phyloP scores from a whole-genome alignment of 64 coral and sea anemone species.

The Porites australiensis region DNA sequence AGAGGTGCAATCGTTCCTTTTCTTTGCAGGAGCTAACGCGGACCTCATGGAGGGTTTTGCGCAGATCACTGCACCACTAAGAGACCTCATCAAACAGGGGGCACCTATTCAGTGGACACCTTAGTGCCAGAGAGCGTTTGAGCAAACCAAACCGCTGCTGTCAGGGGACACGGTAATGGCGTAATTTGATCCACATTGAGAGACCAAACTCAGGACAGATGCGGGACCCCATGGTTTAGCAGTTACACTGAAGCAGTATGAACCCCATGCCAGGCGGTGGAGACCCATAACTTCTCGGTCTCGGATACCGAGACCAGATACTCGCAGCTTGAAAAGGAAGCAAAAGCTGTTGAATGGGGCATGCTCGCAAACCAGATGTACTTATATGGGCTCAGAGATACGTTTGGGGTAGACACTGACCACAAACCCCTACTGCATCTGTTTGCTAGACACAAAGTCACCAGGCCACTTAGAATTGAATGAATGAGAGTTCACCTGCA shows the following conservation, averaged over 20 bases:
- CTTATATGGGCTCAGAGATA: conserved; percentile 17
- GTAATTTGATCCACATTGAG: conserved; percentile 8
- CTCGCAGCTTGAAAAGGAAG: conserved; percentile 59
- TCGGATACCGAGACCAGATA: conserved; percentile 35
- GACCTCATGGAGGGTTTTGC: conserved; percentile 35
- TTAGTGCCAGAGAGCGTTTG: not conserved
- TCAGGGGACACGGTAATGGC: not conserved
- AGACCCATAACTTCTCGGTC: conserved; percentile 7
- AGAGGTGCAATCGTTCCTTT: conserved; percentile 39
- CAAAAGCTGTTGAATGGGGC: conserved; percentile 60
- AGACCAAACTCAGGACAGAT: conserved; percentile 18
- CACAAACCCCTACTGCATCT: conserved; percentile 22
- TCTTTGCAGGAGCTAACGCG: conserved; percentile 54
- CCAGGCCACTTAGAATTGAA: conserved; percentile 12
- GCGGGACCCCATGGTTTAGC: conserved; percentile 49
- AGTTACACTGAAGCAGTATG: conserved; percentile 58
- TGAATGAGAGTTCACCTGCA: conserved; percentile 29
- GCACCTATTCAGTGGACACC: not conserved
- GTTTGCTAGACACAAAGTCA: conserved; percentile 7
- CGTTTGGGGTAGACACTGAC: not conserved
- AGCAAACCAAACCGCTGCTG: not conserved
- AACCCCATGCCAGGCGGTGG: conserved; percentile 32
- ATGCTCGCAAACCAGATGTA: conserved; percentile 70
- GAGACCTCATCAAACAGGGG: not conserved
- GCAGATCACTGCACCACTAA: not conserved